Conservation (phyloP, 2,113 vertebrate species). For the Ceyx cyanopectus region DNA sequence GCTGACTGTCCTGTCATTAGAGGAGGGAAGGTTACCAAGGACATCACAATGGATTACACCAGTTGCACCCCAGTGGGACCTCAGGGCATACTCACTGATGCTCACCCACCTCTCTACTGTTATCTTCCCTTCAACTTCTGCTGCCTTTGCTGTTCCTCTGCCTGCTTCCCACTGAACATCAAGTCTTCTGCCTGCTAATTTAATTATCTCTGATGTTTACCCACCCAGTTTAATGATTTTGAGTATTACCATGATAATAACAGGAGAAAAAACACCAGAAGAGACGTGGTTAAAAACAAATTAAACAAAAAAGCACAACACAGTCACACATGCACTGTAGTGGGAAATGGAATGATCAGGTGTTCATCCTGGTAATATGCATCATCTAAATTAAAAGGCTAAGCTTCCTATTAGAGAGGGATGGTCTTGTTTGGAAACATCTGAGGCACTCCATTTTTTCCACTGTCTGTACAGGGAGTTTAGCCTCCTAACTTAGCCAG, state of each 20-base stretch:
- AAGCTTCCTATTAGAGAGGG: neutral
- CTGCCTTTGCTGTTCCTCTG: neutral
- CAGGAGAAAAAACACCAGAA: neutral
- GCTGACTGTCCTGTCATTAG: neutral
- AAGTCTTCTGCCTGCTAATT: neutral
- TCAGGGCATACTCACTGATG: neutral
- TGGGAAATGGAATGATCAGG: neutral
- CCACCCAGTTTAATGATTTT: neutral
- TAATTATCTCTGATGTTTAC: neutral
- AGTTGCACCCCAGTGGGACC: too few relatives aligned
- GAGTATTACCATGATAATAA: neutral
- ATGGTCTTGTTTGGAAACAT: neutral
- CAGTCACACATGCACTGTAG: neutral
- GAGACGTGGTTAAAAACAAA: neutral
- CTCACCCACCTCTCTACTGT: neutral
- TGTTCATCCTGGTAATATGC: neutral
- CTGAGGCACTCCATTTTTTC: neutral
- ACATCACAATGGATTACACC: neutral
- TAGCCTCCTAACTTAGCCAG: neutral
- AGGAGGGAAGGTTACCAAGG: neutral
- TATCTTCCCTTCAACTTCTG: neutral
- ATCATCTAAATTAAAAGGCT: neutral
- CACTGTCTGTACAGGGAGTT: neutral
- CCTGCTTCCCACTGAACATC: neutral
- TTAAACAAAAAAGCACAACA: neutral